These are phyloP conservation scores for Hestina assimilis DNA, from an alignment of 1,140 invertebrate species.

Conservation along the genomic window DNA sequence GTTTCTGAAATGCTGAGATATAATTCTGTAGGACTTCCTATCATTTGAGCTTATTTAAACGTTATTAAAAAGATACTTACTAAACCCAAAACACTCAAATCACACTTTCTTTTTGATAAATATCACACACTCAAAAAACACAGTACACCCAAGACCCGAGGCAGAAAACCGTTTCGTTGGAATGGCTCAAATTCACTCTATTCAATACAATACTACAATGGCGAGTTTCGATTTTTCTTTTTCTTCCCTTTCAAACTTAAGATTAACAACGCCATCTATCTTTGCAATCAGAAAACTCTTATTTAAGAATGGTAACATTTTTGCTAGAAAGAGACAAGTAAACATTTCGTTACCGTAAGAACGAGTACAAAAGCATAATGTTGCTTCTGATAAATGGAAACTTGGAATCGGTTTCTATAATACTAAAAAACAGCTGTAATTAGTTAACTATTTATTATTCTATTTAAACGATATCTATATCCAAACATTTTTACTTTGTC, in stretches of 20 bases:
- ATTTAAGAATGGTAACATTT: conserved; percentile 25
- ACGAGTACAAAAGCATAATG: background rate
- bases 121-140: conserved; percentile 65
- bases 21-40: conserved; percentile 20
- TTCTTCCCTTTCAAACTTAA: conserved; percentile 41
- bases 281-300: background rate
- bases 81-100: conserved; percentile 60
- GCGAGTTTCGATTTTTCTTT: conserved; percentile 67
- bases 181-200: conserved; percentile 59
- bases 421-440: no score
- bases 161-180: conserved; percentile 74
- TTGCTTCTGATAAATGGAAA: background rate
- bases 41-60: conserved; percentile 9
- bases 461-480: no score
- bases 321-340: background rate
- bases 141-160: conserved; percentile 71
- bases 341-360: background rate
- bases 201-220: conserved; percentile 46
- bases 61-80: conserved; percentile 51
- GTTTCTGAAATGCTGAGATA: conserved; percentile 39
- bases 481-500: no score
- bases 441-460: no score
- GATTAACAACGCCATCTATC: conserved; percentile 46
- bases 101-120: conserved; percentile 58
- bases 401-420: no score